phyloP scores from a whole-genome alignment of 2,113 vertebrate genomes.

The Catagonus wagneri region DNA sequence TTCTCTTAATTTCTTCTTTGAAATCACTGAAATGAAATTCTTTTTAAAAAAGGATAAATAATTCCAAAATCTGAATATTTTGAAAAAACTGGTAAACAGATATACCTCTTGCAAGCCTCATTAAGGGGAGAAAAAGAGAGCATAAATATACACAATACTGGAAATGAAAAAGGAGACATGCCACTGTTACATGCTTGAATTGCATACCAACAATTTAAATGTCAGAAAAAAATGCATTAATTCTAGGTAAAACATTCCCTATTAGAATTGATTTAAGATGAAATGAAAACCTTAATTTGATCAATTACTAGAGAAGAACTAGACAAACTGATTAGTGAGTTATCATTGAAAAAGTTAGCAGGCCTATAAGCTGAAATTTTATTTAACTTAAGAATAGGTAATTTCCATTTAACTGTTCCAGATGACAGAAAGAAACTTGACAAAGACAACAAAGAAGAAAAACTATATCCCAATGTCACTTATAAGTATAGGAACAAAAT shows the following conservation, averaged over 20 bases:
- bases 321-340: not conserved
- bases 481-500: not conserved
- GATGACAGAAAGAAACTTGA: not conserved
- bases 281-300: not conserved
- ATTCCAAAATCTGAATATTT: slow-evolving; percentile 29
- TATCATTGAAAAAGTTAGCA: not conserved
- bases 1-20: slow-evolving; percentile 45
- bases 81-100: slow-evolving; percentile 30
- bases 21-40: slow-evolving; percentile 49
- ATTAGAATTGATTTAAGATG: slow-evolving; percentile 49
- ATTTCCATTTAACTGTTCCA: not conserved
- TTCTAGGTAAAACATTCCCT: not conserved
- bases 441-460: slow-evolving; percentile 16
- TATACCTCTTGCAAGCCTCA: not conserved
- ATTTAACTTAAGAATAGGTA: not conserved
- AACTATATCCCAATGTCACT: not conserved
- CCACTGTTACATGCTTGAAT: not conserved
- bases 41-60: slow-evolving; percentile 48
- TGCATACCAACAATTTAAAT: slow-evolving; percentile 1
- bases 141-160: not conserved
- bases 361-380: not conserved
- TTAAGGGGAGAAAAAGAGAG: not conserved
- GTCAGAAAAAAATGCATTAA: not conserved
- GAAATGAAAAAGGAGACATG: not conserved
- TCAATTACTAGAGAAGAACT: slow-evolving; percentile 42